Conservation (phyloP, 1,140 invertebrate species). For the Halyomorpha halys region DNA sequence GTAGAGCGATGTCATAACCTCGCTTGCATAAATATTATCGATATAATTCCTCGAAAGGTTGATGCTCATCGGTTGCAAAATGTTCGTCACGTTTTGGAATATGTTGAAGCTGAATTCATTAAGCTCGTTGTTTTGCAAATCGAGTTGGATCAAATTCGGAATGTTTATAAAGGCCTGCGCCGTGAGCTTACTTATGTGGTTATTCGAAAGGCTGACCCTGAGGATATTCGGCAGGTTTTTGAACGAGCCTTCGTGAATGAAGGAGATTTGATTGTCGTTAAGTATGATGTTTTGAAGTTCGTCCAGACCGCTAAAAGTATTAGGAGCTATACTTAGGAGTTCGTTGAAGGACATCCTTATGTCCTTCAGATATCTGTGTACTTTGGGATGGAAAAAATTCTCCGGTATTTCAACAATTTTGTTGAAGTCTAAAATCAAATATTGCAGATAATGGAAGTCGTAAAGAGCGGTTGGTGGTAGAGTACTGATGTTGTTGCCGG, state of each 20-base stretch:
- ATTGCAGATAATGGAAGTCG: slow-evolving; percentile 58
- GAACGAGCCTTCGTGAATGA: slow-evolving; percentile 47
- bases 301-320: slow-evolving; percentile 52
- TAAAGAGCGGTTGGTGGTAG: slow-evolving; percentile 50
- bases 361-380: slow-evolving; percentile 62
- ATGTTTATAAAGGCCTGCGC: slow-evolving; percentile 53
- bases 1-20: slow-evolving; percentile 34
- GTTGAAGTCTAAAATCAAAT: slow-evolving; percentile 80
- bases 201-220: slow-evolving; percentile 56
- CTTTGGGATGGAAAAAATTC: slow-evolving; percentile 52
- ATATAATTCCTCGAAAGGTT: slow-evolving; percentile 61
- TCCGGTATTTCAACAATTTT: slow-evolving; percentile 51
- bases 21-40: slow-evolving; percentile 44
- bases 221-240: slow-evolving; percentile 52
- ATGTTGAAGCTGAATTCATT: slow-evolving; percentile 52
- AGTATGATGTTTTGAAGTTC: slow-evolving; percentile 58
- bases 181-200: slow-evolving; percentile 49
- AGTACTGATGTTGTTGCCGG: slow-evolving; percentile 73
- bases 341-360: slow-evolving; percentile 66
- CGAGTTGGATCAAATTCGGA: slow-evolving; percentile 53
- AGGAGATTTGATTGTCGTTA: slow-evolving; percentile 55
- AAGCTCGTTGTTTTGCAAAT: slow-evolving; percentile 60
- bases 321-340: slow-evolving; percentile 44
- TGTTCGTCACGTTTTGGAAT: slow-evolving; percentile 53
- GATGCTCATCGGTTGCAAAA: slow-evolving; percentile 47